Evolutionary conservation across 2,888 invertebrate genomes (phyloP).

Genomic region (Stenoptilia bipunctidactyla): DNA sequence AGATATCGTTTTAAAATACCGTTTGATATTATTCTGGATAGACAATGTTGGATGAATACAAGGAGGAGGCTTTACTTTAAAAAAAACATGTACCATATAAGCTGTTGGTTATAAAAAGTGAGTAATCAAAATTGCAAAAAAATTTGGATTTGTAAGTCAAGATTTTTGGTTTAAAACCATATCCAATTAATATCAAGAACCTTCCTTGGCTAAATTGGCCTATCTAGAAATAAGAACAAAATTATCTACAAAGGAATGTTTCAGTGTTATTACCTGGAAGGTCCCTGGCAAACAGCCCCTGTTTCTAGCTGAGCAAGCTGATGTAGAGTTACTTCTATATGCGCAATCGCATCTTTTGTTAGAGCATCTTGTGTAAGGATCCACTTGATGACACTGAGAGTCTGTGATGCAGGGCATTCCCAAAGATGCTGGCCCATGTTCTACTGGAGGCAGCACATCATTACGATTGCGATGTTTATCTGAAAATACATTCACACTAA

Average conservation of each 20-base stretch:
- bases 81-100: too few species aligned
- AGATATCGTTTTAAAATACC: neutral
- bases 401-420: slow-evolving; percentile 82
- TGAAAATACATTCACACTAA: too few species aligned
- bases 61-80: too few species aligned
- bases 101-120: too few species aligned
- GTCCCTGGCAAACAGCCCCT: slow-evolving; percentile 88
- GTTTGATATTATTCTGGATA: too few species aligned
- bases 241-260: slow-evolving; percentile 1
- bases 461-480: slow-evolving; percentile 54
- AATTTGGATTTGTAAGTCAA: too few species aligned
- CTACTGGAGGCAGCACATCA: slow-evolving; percentile 40
- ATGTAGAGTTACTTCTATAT: slow-evolving; percentile 68
- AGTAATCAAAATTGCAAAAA: too few species aligned
- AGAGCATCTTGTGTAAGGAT: slow-evolving; percentile 81
- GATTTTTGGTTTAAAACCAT: too few species aligned
- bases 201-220: too few species aligned
- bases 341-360: slow-evolving; percentile 85
- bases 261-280: slow-evolving; percentile 74
- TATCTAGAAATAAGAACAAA: slow-evolving; percentile 6
- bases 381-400: slow-evolving; percentile 84
- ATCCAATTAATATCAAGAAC: too few species aligned
- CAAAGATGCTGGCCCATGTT: slow-evolving; percentile 75
- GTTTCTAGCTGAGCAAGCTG: slow-evolving; percentile 77
- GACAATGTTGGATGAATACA: too few species aligned